Evolutionary conservation across 2,797 vertebrate genomes (phyloP), one percentile per base, ranked within the genome.

Genomic region (Cossypha caffra): DNA sequence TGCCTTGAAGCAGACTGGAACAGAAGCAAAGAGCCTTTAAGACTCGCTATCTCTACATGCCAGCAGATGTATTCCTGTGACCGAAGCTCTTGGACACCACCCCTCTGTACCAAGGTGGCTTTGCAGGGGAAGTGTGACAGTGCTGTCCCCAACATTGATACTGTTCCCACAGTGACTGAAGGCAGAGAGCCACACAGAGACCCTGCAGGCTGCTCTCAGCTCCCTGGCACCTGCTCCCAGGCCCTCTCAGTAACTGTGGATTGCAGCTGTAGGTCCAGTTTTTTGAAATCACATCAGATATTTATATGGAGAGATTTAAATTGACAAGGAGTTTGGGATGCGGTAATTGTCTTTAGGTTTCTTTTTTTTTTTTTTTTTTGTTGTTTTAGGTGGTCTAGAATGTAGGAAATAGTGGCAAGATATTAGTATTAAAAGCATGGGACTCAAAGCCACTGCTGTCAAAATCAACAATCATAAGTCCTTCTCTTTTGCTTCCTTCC

Each of bases 151-250:
- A 1, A 1, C 16, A 18, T 0, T 8, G 64, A 18, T n/a, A 24
- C 16, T 4, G 4, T 66, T 66, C 51, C 35, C 59, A 20, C 7
- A 0, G 0, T 31, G 5, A 24, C 25, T 2, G 1, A 58, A 47
- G 14, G n/a, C 6, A 11, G 2, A 26, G 58, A 68, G 38, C 54
- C 2, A 4, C 23, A 24, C 5, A 19, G 33, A 57, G 15, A 14
- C 18, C 12, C 40, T 7, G 1, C 37, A 59, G 50, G 24, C 38
- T 86, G 29, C 19, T 26, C 10, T 28, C 17, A 26, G 52, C 28
- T 86, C 2, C 1, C 40, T 79, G 5, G 13, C 24, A 25, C 47
- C 33, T 4, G 14, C 16, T 59, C 50, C 17, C 1, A 29, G 35
- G 20, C 47, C 23, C 11, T 37, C 15, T 54, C 74, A 21, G 19